Evolutionary conservation across 2,888 invertebrate species (phyloP), one percentile per base, ranked within the genome.

Genomic region (Serripes groenlandicus): DNA sequence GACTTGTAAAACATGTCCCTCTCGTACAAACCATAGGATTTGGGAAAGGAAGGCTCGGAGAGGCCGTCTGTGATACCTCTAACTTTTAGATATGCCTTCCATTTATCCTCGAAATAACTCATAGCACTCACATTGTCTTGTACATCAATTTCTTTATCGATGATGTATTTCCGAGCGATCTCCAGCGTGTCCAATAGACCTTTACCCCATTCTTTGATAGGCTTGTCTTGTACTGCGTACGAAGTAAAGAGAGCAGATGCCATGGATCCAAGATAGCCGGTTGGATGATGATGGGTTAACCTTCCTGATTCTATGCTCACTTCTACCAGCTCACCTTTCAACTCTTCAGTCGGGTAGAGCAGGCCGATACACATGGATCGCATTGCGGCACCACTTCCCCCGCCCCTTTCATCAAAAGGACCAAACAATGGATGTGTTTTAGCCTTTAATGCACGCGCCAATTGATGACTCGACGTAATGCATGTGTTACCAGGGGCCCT

Each of bases 311-410:
- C 94, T 5, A 93, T 81, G 75, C 91, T 90, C 62, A 92, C 90
- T 26, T 83, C 87, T 52, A 94, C 91, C 76, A 94, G 80, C 23
- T 92, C 88, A 62, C 90, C 88, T 32, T 92, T 49, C 1, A 93
- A 83, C 15, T 89, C 88, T 26, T 86, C 81, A 52, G 89, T 90
- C 0, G 90, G 90, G 78, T 91, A 93, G 15, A 91, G 82, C 18
- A 93, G 89, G 15, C 93, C 93, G 37, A 93, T 93, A 77, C 93
- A 93, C 91, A 92, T 93, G 23, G 93, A 81, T 74, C 93, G 90
- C 93, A 93, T 93, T 0, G 93, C 92, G 32, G 90, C 93, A 9
- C 93, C 93, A 89, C 93, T 93, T 9, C 93, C 93, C 21, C 92
- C 93, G 58, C 90, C 92, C 30, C 90, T 30, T 1, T 5, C 11